Evolutionary conservation across 2,888 invertebrate species (phyloP).

Genomic region (Lycocerus yunnanus): DNA sequence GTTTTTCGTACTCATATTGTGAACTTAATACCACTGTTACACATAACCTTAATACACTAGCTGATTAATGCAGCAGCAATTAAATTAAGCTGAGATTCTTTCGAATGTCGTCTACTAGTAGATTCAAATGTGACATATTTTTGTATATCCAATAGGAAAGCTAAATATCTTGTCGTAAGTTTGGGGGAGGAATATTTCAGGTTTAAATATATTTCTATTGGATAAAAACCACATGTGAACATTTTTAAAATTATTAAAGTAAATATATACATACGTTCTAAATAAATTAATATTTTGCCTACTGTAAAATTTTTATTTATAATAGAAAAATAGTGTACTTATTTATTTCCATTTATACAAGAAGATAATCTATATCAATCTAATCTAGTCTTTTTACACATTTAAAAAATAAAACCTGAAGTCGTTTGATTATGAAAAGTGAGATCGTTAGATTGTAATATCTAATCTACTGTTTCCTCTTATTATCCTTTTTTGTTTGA

Average conservation of each 20-base stretch:
- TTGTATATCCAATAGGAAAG: conserved; percentile 38
- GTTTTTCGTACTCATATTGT: conserved; percentile 37
- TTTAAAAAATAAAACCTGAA: too few species aligned
- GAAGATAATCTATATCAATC: too few species aligned
- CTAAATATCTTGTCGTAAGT: conserved; percentile 6
- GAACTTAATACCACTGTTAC: conserved; percentile 9
- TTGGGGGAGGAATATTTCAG: conserved; percentile 17
- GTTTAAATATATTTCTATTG: conserved; percentile 31
- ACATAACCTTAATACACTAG: conserved; percentile 29
- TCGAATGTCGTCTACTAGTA: conserved; percentile 32
- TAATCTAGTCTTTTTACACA: too few species aligned
- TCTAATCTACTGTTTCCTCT: too few species aligned
- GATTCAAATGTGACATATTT: conserved; percentile 42
- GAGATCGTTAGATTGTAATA: too few species aligned
- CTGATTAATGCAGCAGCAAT: conserved; percentile 37
- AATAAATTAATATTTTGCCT: too few species aligned
- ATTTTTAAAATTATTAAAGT: background rate
- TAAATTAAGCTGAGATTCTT: conserved; percentile 33
- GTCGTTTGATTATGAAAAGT: too few species aligned
- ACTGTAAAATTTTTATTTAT: too few species aligned
- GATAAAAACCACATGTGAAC: conserved; percentile 4
- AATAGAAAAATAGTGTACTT: too few species aligned
- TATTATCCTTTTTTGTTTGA: too few species aligned
- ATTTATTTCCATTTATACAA: too few species aligned
- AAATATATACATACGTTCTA: too few species aligned